Evolutionary conservation across 2,113 vertebrate genomes (phyloP).

Genomic region (Podarcis muralis): DNA sequence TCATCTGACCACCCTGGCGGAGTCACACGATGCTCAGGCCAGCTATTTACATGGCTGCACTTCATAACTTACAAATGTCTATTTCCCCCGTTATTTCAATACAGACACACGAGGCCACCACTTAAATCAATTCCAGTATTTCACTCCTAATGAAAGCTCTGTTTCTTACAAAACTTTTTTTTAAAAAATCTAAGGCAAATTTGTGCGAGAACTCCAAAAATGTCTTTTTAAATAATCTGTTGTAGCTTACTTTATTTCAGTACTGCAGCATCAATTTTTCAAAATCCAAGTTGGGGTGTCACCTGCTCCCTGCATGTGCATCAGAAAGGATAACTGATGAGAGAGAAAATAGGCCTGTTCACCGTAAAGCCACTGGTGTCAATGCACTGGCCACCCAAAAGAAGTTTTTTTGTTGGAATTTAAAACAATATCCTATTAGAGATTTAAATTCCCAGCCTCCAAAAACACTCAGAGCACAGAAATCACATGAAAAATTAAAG

Average conservation of each 20-base stretch:
- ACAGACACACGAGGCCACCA: not conserved
- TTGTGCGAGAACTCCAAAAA: not conserved
- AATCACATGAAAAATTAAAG: not conserved
- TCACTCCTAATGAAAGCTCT: not conserved
- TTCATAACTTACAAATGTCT: not conserved
- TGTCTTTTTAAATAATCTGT: not conserved
- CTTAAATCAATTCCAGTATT: not conserved
- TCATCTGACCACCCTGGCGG: not conserved
- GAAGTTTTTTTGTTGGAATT: not conserved
- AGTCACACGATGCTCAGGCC: not conserved
- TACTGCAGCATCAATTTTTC: not conserved
- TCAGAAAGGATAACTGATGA: not conserved
- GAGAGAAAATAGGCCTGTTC: not conserved
- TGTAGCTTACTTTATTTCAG: not conserved
- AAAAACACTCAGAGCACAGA: not conserved
- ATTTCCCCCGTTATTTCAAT: not conserved
- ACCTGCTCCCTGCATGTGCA: not conserved
- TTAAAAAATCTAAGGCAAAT: not conserved
- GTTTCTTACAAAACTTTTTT: not conserved
- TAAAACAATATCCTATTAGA: not conserved
- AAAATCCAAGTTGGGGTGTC: accelerated
- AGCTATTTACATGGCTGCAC: not conserved
- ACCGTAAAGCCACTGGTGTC: not conserved
- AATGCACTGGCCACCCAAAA: not conserved
- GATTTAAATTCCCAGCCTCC: not conserved